Evolutionary conservation across 2,113 vertebrate species (phyloP), one percentile per base, ranked within the genome.

Genomic region (Tinamus guttatus): DNA sequence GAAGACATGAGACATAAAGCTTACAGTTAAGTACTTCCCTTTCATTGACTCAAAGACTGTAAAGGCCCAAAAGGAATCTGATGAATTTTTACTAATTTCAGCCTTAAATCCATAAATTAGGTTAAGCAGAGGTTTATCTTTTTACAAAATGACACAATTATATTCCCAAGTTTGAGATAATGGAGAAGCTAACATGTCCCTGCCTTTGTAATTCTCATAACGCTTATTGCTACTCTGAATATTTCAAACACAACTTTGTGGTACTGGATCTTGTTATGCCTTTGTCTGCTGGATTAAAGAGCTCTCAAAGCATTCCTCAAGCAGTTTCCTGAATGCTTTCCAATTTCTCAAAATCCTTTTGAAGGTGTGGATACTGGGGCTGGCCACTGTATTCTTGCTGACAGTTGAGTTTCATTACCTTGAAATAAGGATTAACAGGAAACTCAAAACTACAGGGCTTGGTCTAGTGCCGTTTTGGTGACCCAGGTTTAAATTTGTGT

Each of bases 281-380:
- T 96, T 96, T 97, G 91, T 95, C 91, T 94, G 81, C 49, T 89
- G 94, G 93, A 95, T 95, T 91, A 96, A 93, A 93, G 93, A 41
- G 81, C 91, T 91, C 95, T 95, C 91, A 95, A 93, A 95, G 93
- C 94, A 97, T 95, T 97, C 84, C 93, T 95, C 91, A 89, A 94
- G 49, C 49, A 51, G 81, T 93, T 96, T 94, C 43, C 96, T 96
- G 94, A 96, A 94, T 0, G 7, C 70, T 82, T 85, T 95, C 95
- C 94, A 97, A 85, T 87, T 95, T 87, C 87, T 94, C 63, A 85
- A 92, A 95, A 89, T 76, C 84, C 81, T 97, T 96, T 96, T 95
- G 87, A 96, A 96, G 94, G 93, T 95, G 78, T 95, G 83, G 70
- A 80, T 87, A 13, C 67, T 41, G 58, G 74, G 63, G 54, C 67